A percentile compares a stretch with the other conserved stretches of the same genome.
Conservation (phyloP, 1,140 invertebrate species). For the Caenorhabditis inopinata region DNA sequence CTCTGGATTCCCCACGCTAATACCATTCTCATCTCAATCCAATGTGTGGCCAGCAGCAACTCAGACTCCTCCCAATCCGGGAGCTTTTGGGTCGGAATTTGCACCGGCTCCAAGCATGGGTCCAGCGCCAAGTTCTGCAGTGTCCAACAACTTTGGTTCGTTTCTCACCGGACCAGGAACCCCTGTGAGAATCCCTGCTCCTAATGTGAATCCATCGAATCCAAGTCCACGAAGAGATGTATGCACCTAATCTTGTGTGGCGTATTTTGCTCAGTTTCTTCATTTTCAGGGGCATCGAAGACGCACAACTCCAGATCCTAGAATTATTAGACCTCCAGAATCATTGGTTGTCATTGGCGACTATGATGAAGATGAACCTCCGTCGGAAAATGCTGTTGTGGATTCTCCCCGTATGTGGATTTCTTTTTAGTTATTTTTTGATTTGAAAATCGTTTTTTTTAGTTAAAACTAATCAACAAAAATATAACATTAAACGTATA, state of each 20-base stretch:
- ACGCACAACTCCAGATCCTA: not conserved
- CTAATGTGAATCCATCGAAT: not conserved
- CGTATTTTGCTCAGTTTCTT: not conserved
- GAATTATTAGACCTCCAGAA: not conserved
- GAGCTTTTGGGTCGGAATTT: not conserved
- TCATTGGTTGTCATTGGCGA: constrained; percentile 3
- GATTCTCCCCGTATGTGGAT: not conserved
- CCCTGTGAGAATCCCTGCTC: not conserved
- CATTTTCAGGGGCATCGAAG: not conserved
- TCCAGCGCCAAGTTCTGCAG: not conserved
- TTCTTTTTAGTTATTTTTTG: not conserved
- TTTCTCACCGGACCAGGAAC: not conserved
- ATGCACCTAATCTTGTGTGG: too few species aligned
- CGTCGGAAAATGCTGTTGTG: not conserved
- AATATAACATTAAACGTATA: too few species aligned
- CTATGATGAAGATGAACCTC: constrained; percentile 21
- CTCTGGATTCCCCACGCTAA: not conserved
- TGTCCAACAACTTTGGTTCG: too few species aligned
- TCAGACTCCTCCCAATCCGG: not conserved
- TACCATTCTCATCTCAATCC: not conserved
- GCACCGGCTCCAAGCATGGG: not conserved
- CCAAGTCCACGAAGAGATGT: not conserved
- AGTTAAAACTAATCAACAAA: too few species aligned
- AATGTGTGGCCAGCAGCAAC: not conserved
- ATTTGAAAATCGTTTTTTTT: too few species aligned